Evolutionary conservation across 2,797 vertebrate species (phyloP).

Genomic region (Ciconia nigra): DNA sequence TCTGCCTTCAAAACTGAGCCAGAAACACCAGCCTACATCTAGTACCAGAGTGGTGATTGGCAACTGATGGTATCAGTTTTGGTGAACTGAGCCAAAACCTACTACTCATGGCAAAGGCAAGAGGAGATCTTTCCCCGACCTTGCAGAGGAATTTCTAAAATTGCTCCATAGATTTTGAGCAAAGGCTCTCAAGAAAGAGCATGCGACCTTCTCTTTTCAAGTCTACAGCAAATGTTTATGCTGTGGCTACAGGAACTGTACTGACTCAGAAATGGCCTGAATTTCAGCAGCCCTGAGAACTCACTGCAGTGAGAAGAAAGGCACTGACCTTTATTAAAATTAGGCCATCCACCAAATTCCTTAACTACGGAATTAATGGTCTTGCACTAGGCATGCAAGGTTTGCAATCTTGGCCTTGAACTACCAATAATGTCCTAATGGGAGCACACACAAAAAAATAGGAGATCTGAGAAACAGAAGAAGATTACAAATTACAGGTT

Average conservation of each 20-base stretch:
- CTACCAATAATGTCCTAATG: slow-evolving; percentile 13
- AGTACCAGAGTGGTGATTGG: not conserved
- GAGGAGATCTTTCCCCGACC: not conserved
- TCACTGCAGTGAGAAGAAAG: not conserved
- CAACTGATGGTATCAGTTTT: not conserved
- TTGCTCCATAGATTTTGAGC: not conserved
- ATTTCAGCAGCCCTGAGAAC: not conserved
- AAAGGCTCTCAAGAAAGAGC: not conserved
- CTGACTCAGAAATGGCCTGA: not conserved
- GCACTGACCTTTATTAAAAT: slow-evolving; percentile 24
- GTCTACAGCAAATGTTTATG: not conserved
- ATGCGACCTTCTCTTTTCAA: not conserved
- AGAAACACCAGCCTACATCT: not conserved
- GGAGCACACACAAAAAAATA: not conserved
- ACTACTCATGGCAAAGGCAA: not conserved
- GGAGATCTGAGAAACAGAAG: not conserved
- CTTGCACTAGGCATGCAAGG: not conserved
- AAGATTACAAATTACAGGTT: slow-evolving; percentile 39
- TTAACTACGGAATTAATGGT: slow-evolving; percentile 19
- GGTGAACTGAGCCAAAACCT: not conserved
- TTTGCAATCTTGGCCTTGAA: slow-evolving; percentile 1
- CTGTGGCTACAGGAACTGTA: not conserved
- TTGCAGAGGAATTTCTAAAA: not conserved
- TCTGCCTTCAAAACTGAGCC: not conserved
- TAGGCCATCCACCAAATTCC: not conserved